Evolutionary conservation across 2,888 invertebrate species (phyloP), one percentile per base, ranked within the genome.

Genomic region (Synanthedon vespiformis): DNA sequence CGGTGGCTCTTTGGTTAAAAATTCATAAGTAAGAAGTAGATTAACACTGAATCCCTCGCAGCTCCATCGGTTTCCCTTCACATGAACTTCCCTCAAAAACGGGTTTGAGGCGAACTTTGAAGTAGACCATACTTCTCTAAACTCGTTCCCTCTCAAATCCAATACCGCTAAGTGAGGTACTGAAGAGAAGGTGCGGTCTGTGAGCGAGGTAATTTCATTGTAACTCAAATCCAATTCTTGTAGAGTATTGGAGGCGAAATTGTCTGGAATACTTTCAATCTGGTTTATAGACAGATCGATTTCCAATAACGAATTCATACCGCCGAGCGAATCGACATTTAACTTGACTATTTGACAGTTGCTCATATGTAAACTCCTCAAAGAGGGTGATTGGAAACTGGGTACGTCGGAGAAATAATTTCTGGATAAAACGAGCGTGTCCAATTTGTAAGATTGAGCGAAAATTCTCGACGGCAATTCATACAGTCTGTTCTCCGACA

Each of bases 31-130:
- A 1, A 89, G 74, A 44, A 90, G 76, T 50, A 94, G 87, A 50
- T 90, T 86, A 0, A 76, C 65, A 53, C 87, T 84, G 44, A 87
- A 80, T 58, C 93, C 94, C 54, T 92, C 91, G 66, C 94, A 94
- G 58, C 90, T 88, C 94, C 94, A 94, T 1, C 92, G 91, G 80
- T 94, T 94, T 60, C 93, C 92, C 44, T 90, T 90, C 61, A 94
- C 76, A 63, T 88, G 80, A 34, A 94, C 77, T 64, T 87, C 84
- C 61, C 86, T 81, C 60, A 92, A 78, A 68, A 87, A 89, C 40
- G 85, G 80, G 68, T 92, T 92, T 53, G 87, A 85, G 51, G 87
- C 78, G 67, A 94, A 93, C 67, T 89, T 88, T 55, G 87, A 83
- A 2, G 89, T 82, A 2, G 89, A 80, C 74, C 92, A 89, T 22